Evolutionary conservation across 2,888 invertebrate genomes (phyloP).

Genomic region (Himalopsyche anomala): DNA sequence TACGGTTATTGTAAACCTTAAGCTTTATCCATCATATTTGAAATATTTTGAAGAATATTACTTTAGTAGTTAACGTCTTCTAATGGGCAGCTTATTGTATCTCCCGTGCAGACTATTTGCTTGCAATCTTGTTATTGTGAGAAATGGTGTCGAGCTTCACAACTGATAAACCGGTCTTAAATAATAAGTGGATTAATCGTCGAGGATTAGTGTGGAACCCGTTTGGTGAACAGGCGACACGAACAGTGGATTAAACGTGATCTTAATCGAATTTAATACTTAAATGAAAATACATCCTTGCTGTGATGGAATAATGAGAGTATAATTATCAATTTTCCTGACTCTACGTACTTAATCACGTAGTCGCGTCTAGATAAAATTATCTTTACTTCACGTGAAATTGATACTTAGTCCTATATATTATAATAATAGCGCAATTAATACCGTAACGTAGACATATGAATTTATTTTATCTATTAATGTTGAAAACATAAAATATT

Average conservation of each 20-base stretch:
- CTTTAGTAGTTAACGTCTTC: no score
- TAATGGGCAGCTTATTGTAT: conserved; percentile 9
- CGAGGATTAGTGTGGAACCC: conserved; percentile 11
- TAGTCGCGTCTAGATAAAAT: not conserved
- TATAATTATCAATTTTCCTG: conserved; percentile 10
- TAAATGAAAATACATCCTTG: conserved; percentile 16
- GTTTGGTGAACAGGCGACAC: conserved; percentile 27
- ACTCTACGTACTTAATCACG: not conserved
- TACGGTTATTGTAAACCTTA: no score
- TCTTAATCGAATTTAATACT: conserved; percentile 34
- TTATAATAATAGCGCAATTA: no score
- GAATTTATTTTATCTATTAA: no score
- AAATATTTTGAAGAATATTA: no score
- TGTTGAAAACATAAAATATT: no score
- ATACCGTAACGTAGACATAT: no score
- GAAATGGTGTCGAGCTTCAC: conserved; percentile 15
- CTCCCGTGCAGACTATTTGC: conserved; percentile 5
- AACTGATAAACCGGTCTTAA: conserved; percentile 1
- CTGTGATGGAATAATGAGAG: conserved; percentile 25
- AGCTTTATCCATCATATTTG: no score
- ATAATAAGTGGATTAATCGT: conserved; percentile 26
- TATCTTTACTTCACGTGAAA: no score
- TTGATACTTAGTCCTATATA: no score
- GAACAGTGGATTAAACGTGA: conserved; percentile 16
- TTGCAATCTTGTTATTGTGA: conserved; percentile 29